Evolutionary conservation across 2,888 invertebrate species (phyloP).

Genomic region (Myathropa florea): DNA sequence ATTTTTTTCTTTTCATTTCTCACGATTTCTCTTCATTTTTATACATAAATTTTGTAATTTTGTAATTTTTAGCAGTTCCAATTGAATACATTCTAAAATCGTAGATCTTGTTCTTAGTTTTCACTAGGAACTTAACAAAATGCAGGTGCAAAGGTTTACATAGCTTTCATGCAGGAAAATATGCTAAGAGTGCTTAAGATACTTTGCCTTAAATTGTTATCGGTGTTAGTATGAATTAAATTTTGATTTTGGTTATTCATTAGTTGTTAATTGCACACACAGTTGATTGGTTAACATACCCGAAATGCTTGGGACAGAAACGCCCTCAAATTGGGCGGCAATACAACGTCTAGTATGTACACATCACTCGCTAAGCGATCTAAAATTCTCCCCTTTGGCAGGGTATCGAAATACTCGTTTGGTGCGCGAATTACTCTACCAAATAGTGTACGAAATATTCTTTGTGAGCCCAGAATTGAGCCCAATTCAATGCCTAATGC

Average conservation of each 20-base stretch:
- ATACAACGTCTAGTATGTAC: constrained; percentile 82
- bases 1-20: not conserved
- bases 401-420: constrained; percentile 84
- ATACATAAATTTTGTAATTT: not conserved
- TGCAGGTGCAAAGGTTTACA: not conserved
- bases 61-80: not conserved
- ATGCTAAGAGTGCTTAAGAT: constrained; percentile 3
- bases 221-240: constrained; percentile 11
- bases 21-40: not conserved
- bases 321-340: constrained; percentile 79
- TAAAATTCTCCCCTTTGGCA: constrained; percentile 84
- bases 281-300: constrained; percentile 74
- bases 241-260: not conserved
- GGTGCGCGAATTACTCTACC: constrained; percentile 82
- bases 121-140: not conserved
- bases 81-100: not conserved
- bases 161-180: constrained; percentile 7
- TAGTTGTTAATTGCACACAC: not conserved
- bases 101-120: not conserved
- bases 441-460: constrained; percentile 82
- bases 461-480: constrained; percentile 81
- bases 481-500: constrained; percentile 81
- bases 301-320: constrained; percentile 74
- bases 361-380: constrained; percentile 84
- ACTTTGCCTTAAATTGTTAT: constrained; percentile 67